A percentile compares a stretch with the other conserved stretches of the same genome.
phyloP scores from a whole-genome alignment of 2,797 vertebrate genomes.

The Manis javanica region DNA sequence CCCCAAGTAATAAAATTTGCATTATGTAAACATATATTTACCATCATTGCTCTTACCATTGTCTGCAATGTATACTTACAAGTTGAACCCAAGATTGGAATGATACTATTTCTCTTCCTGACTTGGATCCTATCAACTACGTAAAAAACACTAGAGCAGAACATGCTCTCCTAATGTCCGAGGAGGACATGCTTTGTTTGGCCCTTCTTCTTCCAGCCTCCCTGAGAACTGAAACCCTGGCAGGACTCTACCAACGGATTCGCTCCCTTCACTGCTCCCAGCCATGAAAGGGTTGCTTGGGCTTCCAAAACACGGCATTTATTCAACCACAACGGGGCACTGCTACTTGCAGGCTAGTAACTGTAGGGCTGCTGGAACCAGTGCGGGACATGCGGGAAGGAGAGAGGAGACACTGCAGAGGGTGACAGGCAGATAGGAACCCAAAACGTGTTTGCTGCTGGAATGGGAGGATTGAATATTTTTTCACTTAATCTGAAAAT shows the following conservation, averaged over 20 bases:
- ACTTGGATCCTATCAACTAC: not conserved
- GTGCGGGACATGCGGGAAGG: not conserved
- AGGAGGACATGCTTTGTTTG: not conserved
- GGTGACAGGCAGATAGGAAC: not conserved
- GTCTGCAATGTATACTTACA: not conserved
- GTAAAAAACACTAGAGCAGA: not conserved
- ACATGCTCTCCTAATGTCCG: not conserved
- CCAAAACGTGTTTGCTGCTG: not conserved
- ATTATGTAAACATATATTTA: not conserved
- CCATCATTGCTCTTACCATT: not conserved
- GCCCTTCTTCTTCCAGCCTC: not conserved
- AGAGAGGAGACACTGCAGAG: not conserved
- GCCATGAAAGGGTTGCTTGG: conserved; percentile 47
- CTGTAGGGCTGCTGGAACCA: not conserved
- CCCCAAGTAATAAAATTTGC: not conserved
- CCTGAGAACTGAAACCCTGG: not conserved
- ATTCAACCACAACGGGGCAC: conserved; percentile 59
- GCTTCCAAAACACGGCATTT: conserved; percentile 64
- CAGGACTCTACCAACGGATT: not conserved
- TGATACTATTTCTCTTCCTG: not conserved
- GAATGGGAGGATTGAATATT: not conserved
- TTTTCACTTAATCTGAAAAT: conserved; percentile 46
- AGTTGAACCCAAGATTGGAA: not conserved
- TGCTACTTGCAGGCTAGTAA: not conserved
- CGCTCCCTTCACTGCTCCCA: not conserved